A percentile compares a stretch with the other conserved stretches of the same genome.
These are phyloP conservation scores for Prunella fulvescens DNA, from an alignment of 2,113 vertebrate species.

Conservation along the genomic window DNA sequence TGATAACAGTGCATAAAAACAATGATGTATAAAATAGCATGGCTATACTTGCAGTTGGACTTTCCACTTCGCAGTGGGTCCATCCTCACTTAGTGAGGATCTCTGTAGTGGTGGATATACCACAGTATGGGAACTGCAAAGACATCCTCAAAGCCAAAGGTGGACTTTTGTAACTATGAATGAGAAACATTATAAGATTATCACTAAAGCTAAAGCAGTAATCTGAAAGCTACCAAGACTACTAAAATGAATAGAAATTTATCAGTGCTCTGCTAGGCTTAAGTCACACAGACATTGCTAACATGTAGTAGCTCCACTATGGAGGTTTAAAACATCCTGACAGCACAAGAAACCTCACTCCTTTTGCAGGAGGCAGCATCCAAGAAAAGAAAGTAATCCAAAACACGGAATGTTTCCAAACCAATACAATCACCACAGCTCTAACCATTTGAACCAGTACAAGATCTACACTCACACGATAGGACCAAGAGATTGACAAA, in stretches of 20 bases:
- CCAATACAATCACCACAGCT: accelerated
- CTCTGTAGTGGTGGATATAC: background rate
- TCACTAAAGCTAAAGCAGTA: background rate
- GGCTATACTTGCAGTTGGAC: background rate
- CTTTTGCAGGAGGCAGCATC: background rate
- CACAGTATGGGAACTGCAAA: background rate
- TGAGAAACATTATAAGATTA: background rate
- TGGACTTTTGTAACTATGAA: background rate
- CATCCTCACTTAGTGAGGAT: background rate
- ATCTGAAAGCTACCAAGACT: background rate
- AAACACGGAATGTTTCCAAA: background rate
- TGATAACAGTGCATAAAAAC: background rate
- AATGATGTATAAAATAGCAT: background rate
- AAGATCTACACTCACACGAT: background rate
- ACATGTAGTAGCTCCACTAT: background rate
- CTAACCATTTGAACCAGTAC: background rate
- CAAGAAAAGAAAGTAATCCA: background rate
- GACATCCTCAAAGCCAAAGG: background rate
- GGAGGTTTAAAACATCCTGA: background rate
- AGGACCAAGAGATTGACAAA: background rate
- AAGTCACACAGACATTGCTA: background rate
- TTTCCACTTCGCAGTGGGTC: background rate
- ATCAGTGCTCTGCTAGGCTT: background rate
- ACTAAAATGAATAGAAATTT: background rate
- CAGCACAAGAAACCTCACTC: background rate